phyloP scores from a whole-genome alignment of 2,888 invertebrate species.

The Glaucopsyche alexis region DNA sequence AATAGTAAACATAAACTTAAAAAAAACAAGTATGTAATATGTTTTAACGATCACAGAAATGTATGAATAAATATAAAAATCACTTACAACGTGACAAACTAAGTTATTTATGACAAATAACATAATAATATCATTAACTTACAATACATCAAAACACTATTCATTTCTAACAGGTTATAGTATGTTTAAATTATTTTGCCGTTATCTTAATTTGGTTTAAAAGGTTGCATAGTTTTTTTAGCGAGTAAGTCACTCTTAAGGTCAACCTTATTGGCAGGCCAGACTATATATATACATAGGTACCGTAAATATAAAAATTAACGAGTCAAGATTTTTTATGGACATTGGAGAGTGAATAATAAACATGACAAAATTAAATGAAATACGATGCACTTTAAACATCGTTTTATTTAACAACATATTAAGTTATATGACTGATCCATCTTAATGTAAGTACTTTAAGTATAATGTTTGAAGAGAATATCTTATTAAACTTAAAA shows the following conservation, averaged over 20 bases:
- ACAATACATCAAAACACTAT: too few species aligned
- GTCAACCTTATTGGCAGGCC: too few species aligned
- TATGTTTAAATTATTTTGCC: too few species aligned
- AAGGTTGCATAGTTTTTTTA: too few species aligned
- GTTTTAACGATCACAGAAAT: constrained; percentile 73
- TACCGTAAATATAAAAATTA: too few species aligned
- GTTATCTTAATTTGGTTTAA: too few species aligned
- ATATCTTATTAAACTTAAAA: constrained; percentile 7
- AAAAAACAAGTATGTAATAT: constrained; percentile 55
- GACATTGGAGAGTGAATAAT: background rate
- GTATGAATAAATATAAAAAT: constrained; percentile 41
- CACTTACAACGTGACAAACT: background rate
- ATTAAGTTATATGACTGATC: background rate
- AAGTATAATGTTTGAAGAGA: background rate
- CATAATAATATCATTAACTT: too few species aligned
- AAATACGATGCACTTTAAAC: background rate
- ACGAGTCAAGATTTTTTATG: background rate
- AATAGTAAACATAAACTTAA: constrained; percentile 43
- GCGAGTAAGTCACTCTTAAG: too few species aligned
- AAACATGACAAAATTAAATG: background rate
- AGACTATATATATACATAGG: too few species aligned
- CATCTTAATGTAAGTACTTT: background rate
- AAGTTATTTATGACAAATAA: background rate
- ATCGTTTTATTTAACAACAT: background rate
- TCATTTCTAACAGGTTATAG: too few species aligned